Evolutionary conservation across 37 sponge, comb jelly and placozoan genomes (phyloP), one percentile per base, ranked within the genome.

Genomic region (Petrosia ficiformis): DNA sequence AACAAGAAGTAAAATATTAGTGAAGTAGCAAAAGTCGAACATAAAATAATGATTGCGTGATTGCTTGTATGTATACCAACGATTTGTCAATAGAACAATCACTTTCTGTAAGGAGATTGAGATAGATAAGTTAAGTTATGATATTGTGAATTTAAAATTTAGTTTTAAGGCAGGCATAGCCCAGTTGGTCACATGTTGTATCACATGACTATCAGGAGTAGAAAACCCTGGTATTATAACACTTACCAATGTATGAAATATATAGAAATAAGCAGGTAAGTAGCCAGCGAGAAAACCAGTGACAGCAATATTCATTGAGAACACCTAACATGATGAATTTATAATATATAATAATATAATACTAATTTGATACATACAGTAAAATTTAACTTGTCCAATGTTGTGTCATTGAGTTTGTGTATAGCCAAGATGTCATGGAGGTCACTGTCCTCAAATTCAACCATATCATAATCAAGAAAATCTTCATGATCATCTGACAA

Each of bases 1-100:
- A 56, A 88, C 19, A n/a, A 88, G 48, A 48, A 78, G 65, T 36
- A 82, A 74, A 21, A 82, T 6, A 59, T 77, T 82, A 24, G 78
- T 77, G 44, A 88, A 88, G 80, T 88, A 88, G 79, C 89, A 88
- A 48, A 82, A 88, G 40, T 88, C 89, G 58, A 88, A 71, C 37
- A 82, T 67, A 73, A 82, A 88, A 28, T 88, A 88, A 38, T 88
- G 89, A 40, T 26, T 82, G 16, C 56, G 28, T 2, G 38, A 36
- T 38, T 74, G 68, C 33, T 73, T 77, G 75, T 88, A 88, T 0
- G 79, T 34, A 75, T 78, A 82, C 79, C 73, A 84, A 6, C 85
- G 78, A 28, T 73, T 71, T 41, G 72, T 64, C 4, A 84, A 32
- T 21, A 84, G 79, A 37, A 63, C 21, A 21, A 77, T n/a, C 1